Evolutionary conservation across 2,888 invertebrate genomes (phyloP), one percentile per base, ranked within the genome.

Genomic region (Pyralis farinalis): DNA sequence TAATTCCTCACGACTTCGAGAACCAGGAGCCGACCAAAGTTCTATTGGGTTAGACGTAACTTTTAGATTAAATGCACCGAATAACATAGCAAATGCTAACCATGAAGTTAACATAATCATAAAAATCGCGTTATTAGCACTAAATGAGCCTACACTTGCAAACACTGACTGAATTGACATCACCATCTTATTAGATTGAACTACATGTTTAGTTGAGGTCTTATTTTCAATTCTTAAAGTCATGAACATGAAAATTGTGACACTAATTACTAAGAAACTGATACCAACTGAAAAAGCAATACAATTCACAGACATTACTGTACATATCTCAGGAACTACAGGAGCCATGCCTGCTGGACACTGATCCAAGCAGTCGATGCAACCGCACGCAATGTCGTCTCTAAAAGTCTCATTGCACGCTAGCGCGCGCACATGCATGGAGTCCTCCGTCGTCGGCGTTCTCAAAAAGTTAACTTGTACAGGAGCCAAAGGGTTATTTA

Each of bases 31-130:
- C 0, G 98, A 96, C 99, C 99, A 99, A 31, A 99, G 91, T 70
- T 98, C 95, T 1, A 98, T 93, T 0, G 98, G 98, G 71, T 97
- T 93, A 0, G 97, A 94, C 0, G 96, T 97, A 0, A 98, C 90
- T 45, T 92, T 76, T 49, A 97, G 75, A 40, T 85, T 85, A 0
- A 85, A 42, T 7, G 94, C 85, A n/a, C 98, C 98, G 50, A 91
- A 92, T 2, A 92, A 84, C 43, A 96, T 79, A 0, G 83, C 86
- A 5, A 92, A 78, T 2, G 58, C 57, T 29, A 93, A 42, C 85
- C 94, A 92, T 0, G 92, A 90, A 12, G 91, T 91, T 6, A 93
- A 42, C 59, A 93, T 90, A 9, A 97, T 72, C 1, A 94, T 90
- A 7, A 93, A 48, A 0, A 91, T 67, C 0, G 95, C 94, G 62